Base-by-base conservation (phyloP, 2,888 invertebrate species). In the Agonopterix subpropinquella region DNA sequence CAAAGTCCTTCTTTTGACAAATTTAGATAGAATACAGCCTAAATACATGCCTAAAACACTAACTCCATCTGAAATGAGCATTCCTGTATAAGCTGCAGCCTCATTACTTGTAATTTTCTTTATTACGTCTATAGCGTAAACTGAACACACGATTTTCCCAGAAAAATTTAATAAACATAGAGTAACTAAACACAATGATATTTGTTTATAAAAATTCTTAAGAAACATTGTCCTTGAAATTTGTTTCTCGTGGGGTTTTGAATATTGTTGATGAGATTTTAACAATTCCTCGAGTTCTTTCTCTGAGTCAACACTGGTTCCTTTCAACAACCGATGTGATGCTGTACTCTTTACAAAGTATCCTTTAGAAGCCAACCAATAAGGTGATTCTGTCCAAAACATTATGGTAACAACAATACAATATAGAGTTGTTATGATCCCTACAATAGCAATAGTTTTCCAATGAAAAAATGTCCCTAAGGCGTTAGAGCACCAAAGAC, bases 51-150 rank as follows among this genome's bases (percentile, higher is more conserved):
- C 53, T 8, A 52, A 11, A 3, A 62, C 50, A 8, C 56, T 56
- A 1, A 61, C 42, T 9, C 58, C 58, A 41, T 62, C 62, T 13
- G 61, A 50, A 8, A 58, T 43, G 9, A 62, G 47, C 61, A 62
- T 62, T 9, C 51, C 55, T 7, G 35, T 41, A 36, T 59, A 62
- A n/a, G 61, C 59, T n/a, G 50, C 44, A 4, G 48, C 41, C 48
- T 61, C 58, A 11, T 43, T 54, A 9, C 35, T 45, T 3, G 56
- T 56, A 5, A 62, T 56, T 18, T 53, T 53, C 18, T 55, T 59
- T 7, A 61, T 51, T n/a, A 62, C 53, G 43, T 59, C 59, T 35
- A 62, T 50, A 11, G 53, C 48, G 39, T 61, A 61, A 8, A 57
- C 50, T 4, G 42, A 50, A 39, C 50, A 56, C 11, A 53, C 48